Evolutionary conservation across 2,888 invertebrate species (phyloP), one percentile per base, ranked within the genome.

Genomic region (Scaptomyza cyrtandrae): DNA sequence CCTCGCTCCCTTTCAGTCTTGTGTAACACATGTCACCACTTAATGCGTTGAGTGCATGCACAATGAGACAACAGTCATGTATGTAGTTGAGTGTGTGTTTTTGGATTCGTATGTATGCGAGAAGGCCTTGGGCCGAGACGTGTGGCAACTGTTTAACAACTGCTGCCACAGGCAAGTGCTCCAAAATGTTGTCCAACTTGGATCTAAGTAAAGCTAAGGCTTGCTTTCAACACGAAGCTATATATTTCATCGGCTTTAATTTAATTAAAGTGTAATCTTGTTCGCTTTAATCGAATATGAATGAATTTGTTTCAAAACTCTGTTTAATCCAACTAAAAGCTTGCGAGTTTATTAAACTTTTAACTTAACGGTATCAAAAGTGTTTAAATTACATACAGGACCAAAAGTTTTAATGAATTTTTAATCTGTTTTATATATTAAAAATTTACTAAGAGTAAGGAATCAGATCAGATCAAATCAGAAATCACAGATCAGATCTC

Each of bases 41-140:
- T 86, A 86, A 85, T 78, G 86, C 80, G 84, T 74, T 74, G 68
- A 78, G 74, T 80, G 88, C 86, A 88, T 88, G 72, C 86, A 78
- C 71, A 85, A 85, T 88, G 84, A 85, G 86, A 63, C 69, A 68
- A 69, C 54, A 54, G 50, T 49, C 37, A 56, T 50, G 53, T 49
- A 16, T 50, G 33, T 53, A 16, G 41, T 33, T 50, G 10, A 1
- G 16, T 53, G 24, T 46, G 39, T 24, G 35, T 37, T 3, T 37
- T 13, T 31, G 10, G 43, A 33, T 14, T 2, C 10, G 33, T 27
- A 13, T 31, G 35, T 37, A n/a, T 13, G 37, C n/a, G 9, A 16
- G 29, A 9, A 50, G 14, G 35, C 58, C 52, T 49, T 39, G 24
- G 46, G 64, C 24, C 57, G 31, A 54, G 41, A 61, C 57, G 46